Evolutionary conservation across 2,888 invertebrate genomes (phyloP), one percentile per base, ranked within the genome.

Genomic region (Drosophila stalkeri): DNA sequence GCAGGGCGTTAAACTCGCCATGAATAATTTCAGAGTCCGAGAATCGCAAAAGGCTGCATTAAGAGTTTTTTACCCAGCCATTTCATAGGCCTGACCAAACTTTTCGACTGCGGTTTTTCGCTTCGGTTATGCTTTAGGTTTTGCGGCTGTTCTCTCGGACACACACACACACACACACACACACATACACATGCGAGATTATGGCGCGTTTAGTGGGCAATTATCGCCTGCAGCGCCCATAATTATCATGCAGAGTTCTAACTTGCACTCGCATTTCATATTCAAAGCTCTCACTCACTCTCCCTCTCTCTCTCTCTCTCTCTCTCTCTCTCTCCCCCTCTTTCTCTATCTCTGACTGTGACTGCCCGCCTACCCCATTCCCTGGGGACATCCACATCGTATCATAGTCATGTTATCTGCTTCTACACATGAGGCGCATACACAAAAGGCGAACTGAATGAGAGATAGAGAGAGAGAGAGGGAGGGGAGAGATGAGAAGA

Each of bases 151-250:
- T 31, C 41, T 54, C 55, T 49, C 70, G 20, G 44, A 55, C 33
- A 37, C n/a, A n/a, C 9, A 12, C 52, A 41, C 49, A 27, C 2
- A 51, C 31, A 57, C 47, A 52, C 2, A 56, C 35, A 54, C 47
- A 52, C 16, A 12, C 37, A 51, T 23, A 46, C 55, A 44, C 60
- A 54, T 14, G 60, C 41, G 52, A 64, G 82, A 86, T 89, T 89
- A 87, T 77, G 75, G 72, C 66, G 65, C 87, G 68, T 87, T 85
- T 85, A 85, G 85, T 85, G 87, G 85, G 89, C 89, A 85, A 85
- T 85, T 85, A 85, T 89, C 84, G 87, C 84, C 87, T 89, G 89
- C 84, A 85, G 84, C 77, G 82, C 66, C 79, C 84, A 89, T 85
- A 89, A 85, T 85, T 87, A 85, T 89, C 73, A 81, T 72, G 80